Evolutionary conservation across 2,113 vertebrate genomes (phyloP), one percentile per base, ranked within the genome.

Genomic region (Cromileptes altivelis): DNA sequence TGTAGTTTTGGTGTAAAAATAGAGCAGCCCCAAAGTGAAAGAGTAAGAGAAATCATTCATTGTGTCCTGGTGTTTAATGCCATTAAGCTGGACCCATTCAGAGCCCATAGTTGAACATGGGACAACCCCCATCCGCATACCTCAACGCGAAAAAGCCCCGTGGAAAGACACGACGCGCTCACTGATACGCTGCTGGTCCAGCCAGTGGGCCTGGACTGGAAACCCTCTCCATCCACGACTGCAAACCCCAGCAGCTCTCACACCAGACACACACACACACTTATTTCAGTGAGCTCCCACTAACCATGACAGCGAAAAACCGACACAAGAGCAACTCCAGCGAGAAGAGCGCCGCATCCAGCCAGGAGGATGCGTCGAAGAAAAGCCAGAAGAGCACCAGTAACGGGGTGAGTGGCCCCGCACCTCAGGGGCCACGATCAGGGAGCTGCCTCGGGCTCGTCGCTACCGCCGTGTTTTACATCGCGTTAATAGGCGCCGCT

Each of bases 291-390:
- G 13, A 71, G 18, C 70, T 40, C 23, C 25, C 15, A 19, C n/a
- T 15, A 50, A 89, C 4, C 15, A 96, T 96, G 96, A 81, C 95
- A 2, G 85, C 88, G 2, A 96, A 93, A 78, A 94, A 94, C 82
- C 86, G 92, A 73, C 85, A 89, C 2, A 96, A 95, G 92, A 92
- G 2, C 89, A 86, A 53, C 74, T 69, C 88, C 0, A 33, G 65
- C 53, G 95, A 95, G 33, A 95, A 94, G 57, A 85, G 47, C 49
- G 50, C 83, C 1, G 61, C 84, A 15, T 23, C 85, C 53, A 65
- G 6, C 53, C 93, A 85, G 2, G 95, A 95, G 0, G 95, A 96
- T 42, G 91, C 88, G 81, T 18, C 93, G 23, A 96, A 93, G 91
- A 95, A 90, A 19, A 93, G 30, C 81, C 88, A 92, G 64, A 89